Evolutionary conservation across 2,888 invertebrate genomes (phyloP).

Genomic region (Seira ritae): DNA sequence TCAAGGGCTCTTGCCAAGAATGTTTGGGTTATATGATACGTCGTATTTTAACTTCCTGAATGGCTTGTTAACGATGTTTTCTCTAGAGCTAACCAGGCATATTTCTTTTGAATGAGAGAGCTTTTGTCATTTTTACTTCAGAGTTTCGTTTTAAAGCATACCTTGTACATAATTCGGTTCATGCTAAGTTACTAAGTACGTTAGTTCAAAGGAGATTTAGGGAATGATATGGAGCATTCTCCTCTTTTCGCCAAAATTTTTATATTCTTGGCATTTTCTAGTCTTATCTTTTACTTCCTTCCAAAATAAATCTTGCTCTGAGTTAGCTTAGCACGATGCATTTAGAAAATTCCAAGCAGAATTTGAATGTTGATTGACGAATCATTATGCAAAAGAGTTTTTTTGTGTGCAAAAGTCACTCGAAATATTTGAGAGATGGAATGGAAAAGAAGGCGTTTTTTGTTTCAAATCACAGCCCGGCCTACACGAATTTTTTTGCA

Average conservation of each 20-base stretch:
- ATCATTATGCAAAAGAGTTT: conserved; percentile 1
- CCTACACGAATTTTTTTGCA: neutral
- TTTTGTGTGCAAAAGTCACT: too few relatives aligned
- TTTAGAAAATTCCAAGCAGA: neutral
- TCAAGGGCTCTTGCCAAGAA: conserved; percentile 58
- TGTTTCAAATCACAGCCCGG: neutral
- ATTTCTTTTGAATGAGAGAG: neutral
- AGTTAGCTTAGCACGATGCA: too few relatives aligned
- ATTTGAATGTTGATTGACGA: conserved; percentile 6
- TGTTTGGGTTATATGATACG: conserved; percentile 48
- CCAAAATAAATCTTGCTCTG: neutral
- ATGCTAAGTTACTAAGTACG: neutral
- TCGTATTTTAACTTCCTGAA: conserved; percentile 34
- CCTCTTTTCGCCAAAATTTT: neutral
- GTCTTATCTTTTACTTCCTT: neutral
- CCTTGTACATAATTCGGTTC: too few relatives aligned
- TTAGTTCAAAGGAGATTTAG: neutral
- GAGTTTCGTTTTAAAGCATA: neutral
- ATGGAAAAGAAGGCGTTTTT: neutral
- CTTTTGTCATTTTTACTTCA: neutral
- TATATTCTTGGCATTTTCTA: neutral
- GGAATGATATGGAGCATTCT: neutral
- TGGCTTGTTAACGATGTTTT: conserved; percentile 24
- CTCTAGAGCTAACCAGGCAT: neutral
- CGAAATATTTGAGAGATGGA: neutral